Evolutionary conservation across 2,113 vertebrate species (phyloP), one percentile per base, ranked within the genome.

Genomic region (Leptodactylus fuscus): DNA sequence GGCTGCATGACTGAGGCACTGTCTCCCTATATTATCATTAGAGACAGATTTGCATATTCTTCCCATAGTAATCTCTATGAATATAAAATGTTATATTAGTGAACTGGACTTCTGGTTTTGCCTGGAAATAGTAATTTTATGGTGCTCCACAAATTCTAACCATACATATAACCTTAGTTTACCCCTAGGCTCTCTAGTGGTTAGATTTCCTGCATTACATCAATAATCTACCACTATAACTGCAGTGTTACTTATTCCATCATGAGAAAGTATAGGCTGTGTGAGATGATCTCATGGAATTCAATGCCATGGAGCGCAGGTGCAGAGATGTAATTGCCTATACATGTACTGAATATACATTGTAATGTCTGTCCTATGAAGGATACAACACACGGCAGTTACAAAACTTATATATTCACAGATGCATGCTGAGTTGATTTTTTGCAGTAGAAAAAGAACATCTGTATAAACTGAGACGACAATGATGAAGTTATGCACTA

Each of bases 141-240:
- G 22, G 29, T 15, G 60, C 60, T 32, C 0, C 1, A 10, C 9
- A 24, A 6, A 60, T 24, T 29, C 1, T 27, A 65, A 6, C 60
- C 27, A 65, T 29, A 2, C 32, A 13, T 65, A 32, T 65, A 32
- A 6, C 29, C 60, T 32, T 65, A 32, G 27, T 65, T 32, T 65
- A 32, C 27, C 38, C 8, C 44, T 24, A 11, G 9, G 53, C 22
- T 58, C 53, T 58, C 22, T 41, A 41, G 38, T n/a, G 69, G 22
- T 22, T 22, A 44, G 44, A 73, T n/a, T 41, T 73, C 69, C 36
- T 73, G 69, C 69, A 38, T 73, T 73, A 73, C 38, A 38, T 73
- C 36, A 73, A 11, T 44, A 44, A n/a, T 38, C 3, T n/a, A 41
- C 24, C 69, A 73, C 38, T 24, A 24, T 8, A 24, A n/a, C 38